A percentile compares a stretch with the other conserved stretches of the same genome.
Conservation (phyloP, 2,797 vertebrate species). For the Buceros bicornis region DNA sequence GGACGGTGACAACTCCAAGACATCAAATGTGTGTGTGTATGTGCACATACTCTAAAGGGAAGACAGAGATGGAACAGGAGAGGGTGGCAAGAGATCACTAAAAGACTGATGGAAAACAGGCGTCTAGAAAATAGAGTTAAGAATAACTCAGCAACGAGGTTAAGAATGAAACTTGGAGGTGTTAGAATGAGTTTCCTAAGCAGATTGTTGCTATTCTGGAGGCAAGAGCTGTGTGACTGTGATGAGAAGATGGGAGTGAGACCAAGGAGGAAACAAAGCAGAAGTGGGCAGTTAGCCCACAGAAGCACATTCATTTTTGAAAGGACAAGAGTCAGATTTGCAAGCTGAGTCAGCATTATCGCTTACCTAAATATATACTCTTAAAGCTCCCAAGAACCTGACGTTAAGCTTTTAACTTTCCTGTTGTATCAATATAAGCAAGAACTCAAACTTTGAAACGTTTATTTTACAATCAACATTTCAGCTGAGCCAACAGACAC, state of each 20-base stretch:
- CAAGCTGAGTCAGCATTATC: not conserved
- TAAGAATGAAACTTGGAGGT: not conserved
- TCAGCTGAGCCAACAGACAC: not conserved
- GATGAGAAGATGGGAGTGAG: not conserved
- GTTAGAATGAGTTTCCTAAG: not conserved
- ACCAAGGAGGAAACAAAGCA: not conserved
- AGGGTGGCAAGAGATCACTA: not conserved
- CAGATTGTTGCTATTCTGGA: not conserved
- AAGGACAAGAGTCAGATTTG: not conserved
- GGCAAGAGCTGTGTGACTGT: not conserved
- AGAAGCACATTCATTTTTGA: not conserved
- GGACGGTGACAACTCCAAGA: not conserved
- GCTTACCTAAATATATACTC: not conserved
- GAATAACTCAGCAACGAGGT: not conserved
- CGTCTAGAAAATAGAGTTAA: not conserved
- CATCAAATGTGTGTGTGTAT: not conserved
- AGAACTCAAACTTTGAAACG: not conserved
- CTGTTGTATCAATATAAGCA: not conserved
- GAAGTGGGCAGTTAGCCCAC: not conserved
- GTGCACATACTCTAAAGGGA: not conserved
- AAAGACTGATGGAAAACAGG: not conserved
- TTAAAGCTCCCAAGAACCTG: not conserved
- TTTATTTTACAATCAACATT: not conserved
- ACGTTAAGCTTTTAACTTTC: not conserved
- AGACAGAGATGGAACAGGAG: not conserved